Evolutionary conservation across 2,797 vertebrate genomes (phyloP), one percentile per base, ranked within the genome.

Genomic region (Labeo calbasu): DNA sequence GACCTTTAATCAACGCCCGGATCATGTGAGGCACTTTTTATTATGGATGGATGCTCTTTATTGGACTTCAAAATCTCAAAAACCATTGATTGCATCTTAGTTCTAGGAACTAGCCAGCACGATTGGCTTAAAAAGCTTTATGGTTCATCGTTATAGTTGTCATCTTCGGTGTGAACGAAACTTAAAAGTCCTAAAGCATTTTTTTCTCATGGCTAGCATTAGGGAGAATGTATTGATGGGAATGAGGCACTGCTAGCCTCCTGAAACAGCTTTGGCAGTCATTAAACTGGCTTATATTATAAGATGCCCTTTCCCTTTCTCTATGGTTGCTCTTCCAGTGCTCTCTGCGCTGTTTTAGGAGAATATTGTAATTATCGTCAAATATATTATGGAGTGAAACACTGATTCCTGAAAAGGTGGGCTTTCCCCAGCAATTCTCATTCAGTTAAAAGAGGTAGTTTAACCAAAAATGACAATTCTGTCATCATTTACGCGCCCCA

Each of bases 251-350:
- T 57, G 72, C 51, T 76, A 21, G 48, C 48, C 40, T 48, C 14
- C 57, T 70, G 63, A 63, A 65, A 25, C 21, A 50, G 77, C 50
- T 69, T 43, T 57, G 61, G n/a, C 21, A 3, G 28, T 21, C 71
- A 43, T 21, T 65, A 76, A 76, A 66, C 36, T 19, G 8, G 72
- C 32, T 76, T 11, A 53, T 40, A 51, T 75, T 17, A 53, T n/a
- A 76, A 83, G 61, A 55, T 53, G 17, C 50, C 50, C 50, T 53
- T 65, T 82, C 48, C 48, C 66, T 51, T 78, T 79, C 77, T 85
- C 77, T 76, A 25, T 15, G 55, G 28, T 75, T 82, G 23, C 75
- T 88, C 69, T 84, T 76, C 70, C 46, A 77, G 73, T 70, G 85
- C 72, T 77, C 36, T 32, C 40, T 69, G 72, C 63, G 11, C 72